Evolutionary conservation across 2,888 invertebrate species (phyloP), one percentile per base, ranked within the genome.

Genomic region (Lymantria monacha): DNA sequence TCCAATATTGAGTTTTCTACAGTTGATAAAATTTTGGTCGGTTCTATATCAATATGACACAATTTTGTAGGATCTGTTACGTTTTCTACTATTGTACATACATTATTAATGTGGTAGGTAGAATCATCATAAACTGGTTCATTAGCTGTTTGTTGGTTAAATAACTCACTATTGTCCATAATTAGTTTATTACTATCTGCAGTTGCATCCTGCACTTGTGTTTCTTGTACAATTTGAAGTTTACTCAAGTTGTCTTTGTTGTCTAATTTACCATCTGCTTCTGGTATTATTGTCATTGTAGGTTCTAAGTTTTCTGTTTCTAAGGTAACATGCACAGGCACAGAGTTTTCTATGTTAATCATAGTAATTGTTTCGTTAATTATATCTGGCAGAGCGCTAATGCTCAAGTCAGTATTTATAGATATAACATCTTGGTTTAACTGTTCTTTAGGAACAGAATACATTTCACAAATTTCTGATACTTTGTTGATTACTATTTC

Each of bases 381-480:
- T 46, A 71, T 53, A 49, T 75, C 70, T 49, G 74, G 70, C 30
- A 72, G 59, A 12, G 7, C 9, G 12, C 38, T 38, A 12, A 38
- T 36, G 8, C 11, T 36, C 7, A 2, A 7, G 36, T 9, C 11
- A 36, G 11, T 36, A 36, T 7, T 36, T 11, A 36, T 11, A 36
- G 36, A 36, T 36, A 7, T 11, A 11, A 36, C 36, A 11, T 36
- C 36, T 7, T 36, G 36, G 36, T 2, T 36, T 7, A 36, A 9
- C 7, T 36, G 36, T 36, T 36, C 8, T 11, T 36, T 36, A 36
- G 9, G 31, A 9, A 36, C 36, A 11, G 36, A 7, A 36, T n/a
- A n/a, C 8, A 36, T 2, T 36, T 36, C 36, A 7, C 7, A 36
- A 36, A 7, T 11, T 3, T 36, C 36, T 36, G 36, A 11, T 36